phyloP scores from a whole-genome alignment of 2,113 vertebrate genomes.

The Callocephalon fimbriatum region DNA sequence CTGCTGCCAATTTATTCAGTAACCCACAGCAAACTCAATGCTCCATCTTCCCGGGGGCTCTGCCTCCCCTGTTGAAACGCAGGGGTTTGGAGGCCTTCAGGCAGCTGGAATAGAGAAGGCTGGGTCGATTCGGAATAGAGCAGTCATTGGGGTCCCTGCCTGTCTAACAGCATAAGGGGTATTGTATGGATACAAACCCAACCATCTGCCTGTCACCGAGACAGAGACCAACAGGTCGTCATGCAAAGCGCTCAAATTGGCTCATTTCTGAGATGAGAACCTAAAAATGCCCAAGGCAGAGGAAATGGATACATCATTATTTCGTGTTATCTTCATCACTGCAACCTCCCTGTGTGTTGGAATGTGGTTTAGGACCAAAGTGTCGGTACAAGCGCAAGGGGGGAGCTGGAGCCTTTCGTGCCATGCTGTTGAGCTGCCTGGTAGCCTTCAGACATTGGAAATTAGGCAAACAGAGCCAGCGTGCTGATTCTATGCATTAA shows the following conservation, averaged over 20 bases:
- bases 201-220: background rate
- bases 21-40: background rate
- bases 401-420: background rate
- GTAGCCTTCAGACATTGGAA: constrained; percentile 26
- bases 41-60: background rate
- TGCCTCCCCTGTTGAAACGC: background rate
- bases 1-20: background rate
- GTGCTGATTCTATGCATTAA: constrained; percentile 41
- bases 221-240: background rate
- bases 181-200: accelerated
- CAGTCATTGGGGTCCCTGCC: accelerated
- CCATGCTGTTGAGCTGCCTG: background rate
- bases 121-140: accelerated
- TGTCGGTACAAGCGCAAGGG: accelerated
- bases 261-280: background rate
- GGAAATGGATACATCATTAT: background rate
- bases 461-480: constrained; percentile 50
- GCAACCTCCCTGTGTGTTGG: accelerated
- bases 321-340: background rate
- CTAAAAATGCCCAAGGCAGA: background rate
- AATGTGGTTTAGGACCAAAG: accelerated
- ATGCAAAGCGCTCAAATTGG: background rate
- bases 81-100: background rate
- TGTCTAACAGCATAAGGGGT: accelerated
- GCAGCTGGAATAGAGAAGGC: background rate